Conservation (phyloP, 2,797 vertebrate genomes). For the Phrynocephalus vlangalii region DNA sequence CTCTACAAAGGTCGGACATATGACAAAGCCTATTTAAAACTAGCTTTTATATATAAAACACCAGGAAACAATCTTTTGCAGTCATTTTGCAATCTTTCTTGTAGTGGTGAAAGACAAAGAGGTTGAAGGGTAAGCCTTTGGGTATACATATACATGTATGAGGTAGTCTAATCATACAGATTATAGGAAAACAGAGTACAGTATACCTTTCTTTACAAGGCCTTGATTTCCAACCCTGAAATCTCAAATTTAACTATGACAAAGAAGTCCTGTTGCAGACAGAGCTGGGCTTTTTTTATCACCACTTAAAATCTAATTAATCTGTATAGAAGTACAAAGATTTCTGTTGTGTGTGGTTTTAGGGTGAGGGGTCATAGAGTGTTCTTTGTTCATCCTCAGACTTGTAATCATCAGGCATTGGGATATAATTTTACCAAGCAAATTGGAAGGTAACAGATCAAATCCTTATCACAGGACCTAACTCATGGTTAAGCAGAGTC, state of each 20-base stretch:
- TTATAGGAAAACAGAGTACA: conserved; percentile 80
- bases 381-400: conserved; percentile 83
- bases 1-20: conserved; percentile 55
- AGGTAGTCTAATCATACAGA: conserved; percentile 77
- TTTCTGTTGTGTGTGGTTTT: conserved; percentile 83
- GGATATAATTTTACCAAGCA: conserved; percentile 86
- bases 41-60: conserved; percentile 70
- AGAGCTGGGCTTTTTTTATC: conserved; percentile 81
- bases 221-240: conserved; percentile 79
- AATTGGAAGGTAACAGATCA: conserved; percentile 84
- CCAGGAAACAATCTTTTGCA: conserved; percentile 67
- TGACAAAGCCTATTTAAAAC: conserved; percentile 71
- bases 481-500: conserved; percentile 78
- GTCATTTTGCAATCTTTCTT: conserved; percentile 62
- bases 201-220: conserved; percentile 81
- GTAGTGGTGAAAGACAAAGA: conserved; percentile 64
- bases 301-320: conserved; percentile 89
- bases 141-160: conserved; percentile 67
- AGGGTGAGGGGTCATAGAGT: conserved; percentile 88
- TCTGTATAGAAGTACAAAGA: conserved; percentile 87
- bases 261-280: conserved; percentile 85
- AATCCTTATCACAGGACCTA: conserved; percentile 83
- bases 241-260: conserved; percentile 81
- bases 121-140: conserved; percentile 66
- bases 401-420: conserved; percentile 79